Base-by-base conservation (phyloP, 2,113 vertebrate genomes). In the Catagonus wagneri region DNA sequence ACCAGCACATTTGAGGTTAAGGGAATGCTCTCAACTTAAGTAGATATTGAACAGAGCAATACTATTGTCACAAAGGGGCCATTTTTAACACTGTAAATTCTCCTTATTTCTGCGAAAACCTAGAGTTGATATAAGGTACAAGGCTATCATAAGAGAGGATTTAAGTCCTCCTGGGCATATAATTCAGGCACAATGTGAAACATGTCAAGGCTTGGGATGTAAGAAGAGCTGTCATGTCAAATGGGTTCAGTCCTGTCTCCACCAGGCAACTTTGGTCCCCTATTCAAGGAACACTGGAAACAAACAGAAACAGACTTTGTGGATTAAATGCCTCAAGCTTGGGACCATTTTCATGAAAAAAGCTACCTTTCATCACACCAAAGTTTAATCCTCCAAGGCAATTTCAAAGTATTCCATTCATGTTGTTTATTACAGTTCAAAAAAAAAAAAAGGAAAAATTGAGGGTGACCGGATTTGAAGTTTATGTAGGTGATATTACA, bases 51-150 rank as follows among this genome's bases (percentile, higher is more conserved):
- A 50, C 60, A 32, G 20, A 74, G 25, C 39, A 69, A 50, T 29
- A 12, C 56, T 17, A 20, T 66, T 44, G 56, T 90, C 92, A 89
- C 95, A 71, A 84, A 92, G 68, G 65, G 56, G 22, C 75, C 44
- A 44, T 93, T 93, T 81, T 61, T n/a, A 74, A 76, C 34, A 36
- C 72, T 56, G 56, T 90, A 71, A 93, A 80, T 39, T 68, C 65
- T 66, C 91, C 63, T 86, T 65, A 74, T 93, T 96, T 95, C 65
- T 81, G 90, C 71, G 61, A 44, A 23, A 34, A 44, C 29, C 83
- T 63, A 79, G 78, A 83, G 63, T 68, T 71, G 52, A 25, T 60
- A 0, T 69, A 83, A 85, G 66, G 66, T 58, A 84, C 61, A 71
- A 29, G 71, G 13, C 58, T 39, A 39, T 66, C 39, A 39, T 60